These are phyloP conservation scores for Festucalex cinctus DNA, from an alignment of 2,113 vertebrate species.

Conservation along the genomic window DNA sequence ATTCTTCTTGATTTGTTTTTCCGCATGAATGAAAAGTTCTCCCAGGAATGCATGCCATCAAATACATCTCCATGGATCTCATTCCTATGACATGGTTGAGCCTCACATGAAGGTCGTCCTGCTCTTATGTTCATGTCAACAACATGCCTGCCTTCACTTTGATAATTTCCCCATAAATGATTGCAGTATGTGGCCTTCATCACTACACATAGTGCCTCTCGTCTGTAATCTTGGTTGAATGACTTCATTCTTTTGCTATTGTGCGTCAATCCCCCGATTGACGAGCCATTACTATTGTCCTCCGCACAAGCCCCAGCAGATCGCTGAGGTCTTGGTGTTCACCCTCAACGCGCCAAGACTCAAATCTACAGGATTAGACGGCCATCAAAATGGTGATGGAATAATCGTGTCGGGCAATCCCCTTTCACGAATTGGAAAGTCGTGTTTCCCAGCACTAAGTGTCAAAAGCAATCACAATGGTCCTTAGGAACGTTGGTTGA, in stretches of 20 bases:
- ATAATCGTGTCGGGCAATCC: conserved; percentile 56
- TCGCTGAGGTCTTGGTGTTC: not conserved
- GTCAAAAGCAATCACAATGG: conserved; percentile 50
- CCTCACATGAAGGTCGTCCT: not conserved
- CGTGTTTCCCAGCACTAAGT: conserved; percentile 48
- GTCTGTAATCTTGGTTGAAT: not conserved
- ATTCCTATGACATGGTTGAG: not conserved
- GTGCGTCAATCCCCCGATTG: not conserved
- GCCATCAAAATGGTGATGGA: conserved; percentile 60
- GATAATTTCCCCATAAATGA: conserved; percentile 7
- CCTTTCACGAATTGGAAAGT: conserved; percentile 48
- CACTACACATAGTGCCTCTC: not conserved
- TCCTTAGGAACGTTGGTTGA: conserved; percentile 49
- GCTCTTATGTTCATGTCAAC: conserved; percentile 1
- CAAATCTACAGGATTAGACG: conserved; percentile 56
- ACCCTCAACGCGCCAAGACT: conserved; percentile 25
- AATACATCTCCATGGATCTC: not conserved
- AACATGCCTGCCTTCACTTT: not conserved
- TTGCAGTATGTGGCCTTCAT: conserved; percentile 8
- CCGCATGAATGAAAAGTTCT: not conserved
- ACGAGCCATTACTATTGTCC: not conserved
- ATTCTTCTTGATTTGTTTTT: not conserved
- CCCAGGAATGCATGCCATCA: conserved; percentile 3
- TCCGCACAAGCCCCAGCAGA: not conserved
- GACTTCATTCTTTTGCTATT: conserved; percentile 9